Evolutionary conservation across 1,140 invertebrate genomes (phyloP).

Genomic region (Neuroterus valhalla): DNA sequence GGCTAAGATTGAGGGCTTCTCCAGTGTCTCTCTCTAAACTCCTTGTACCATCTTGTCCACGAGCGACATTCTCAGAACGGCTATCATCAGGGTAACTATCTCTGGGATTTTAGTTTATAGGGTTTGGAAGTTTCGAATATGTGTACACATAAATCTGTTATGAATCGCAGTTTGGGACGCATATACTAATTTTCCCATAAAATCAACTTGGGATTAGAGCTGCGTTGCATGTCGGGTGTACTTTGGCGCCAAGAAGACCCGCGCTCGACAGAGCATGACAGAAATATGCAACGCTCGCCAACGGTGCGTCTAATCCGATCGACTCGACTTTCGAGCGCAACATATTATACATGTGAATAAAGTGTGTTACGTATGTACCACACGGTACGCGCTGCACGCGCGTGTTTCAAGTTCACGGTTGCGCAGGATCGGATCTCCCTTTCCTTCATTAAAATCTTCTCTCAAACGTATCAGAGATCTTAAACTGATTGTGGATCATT

Average conservation of each 20-base stretch:
- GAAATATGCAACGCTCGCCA: conserved; percentile 57
- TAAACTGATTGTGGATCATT: conserved; percentile 4
- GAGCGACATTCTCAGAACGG: too few species aligned
- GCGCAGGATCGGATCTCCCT: conserved; percentile 20
- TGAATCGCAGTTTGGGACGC: too few species aligned
- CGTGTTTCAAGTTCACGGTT: conserved; percentile 36
- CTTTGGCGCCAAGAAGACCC: conserved; percentile 52
- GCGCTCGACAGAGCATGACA: conserved; percentile 55
- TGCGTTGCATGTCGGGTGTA: too few species aligned
- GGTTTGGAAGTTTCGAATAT: too few species aligned
- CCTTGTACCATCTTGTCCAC: too few species aligned
- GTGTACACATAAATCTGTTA: too few species aligned
- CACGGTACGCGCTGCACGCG: conserved; percentile 30
- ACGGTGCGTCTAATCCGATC: conserved; percentile 56
- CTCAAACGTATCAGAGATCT: background rate
- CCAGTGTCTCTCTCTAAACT: too few species aligned
- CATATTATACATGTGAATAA: background rate
- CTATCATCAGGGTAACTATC: too few species aligned
- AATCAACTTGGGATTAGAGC: too few species aligned
- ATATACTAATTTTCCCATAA: too few species aligned
- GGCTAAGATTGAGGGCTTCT: too few species aligned
- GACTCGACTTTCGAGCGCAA: conserved; percentile 39
- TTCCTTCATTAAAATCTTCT: background rate
- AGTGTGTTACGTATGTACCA: conserved; percentile 11
- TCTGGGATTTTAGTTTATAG: too few species aligned